These are phyloP conservation scores for Panzeria rudis DNA, from an alignment of 2,888 invertebrate species.

Conservation along the genomic window DNA sequence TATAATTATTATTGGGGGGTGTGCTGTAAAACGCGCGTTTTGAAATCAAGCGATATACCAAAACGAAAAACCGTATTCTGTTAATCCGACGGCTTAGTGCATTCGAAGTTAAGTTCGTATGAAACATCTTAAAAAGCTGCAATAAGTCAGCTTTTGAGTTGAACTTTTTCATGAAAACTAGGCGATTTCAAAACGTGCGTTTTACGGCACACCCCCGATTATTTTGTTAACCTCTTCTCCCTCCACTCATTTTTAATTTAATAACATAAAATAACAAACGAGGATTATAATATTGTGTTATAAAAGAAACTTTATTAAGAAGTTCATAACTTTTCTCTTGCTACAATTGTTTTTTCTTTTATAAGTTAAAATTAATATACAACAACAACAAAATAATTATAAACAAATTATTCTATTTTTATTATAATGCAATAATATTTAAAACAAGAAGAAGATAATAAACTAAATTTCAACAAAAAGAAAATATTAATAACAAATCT, in stretches of 20 bases:
- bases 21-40: no score
- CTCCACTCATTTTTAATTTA: not conserved
- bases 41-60: no score
- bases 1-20: not conserved
- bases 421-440: conserved; percentile 67
- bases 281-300: conserved; percentile 25
- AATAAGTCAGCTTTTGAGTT: no score
- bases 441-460: conserved; percentile 44
- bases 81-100: no score
- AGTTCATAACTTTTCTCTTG: conserved; percentile 6
- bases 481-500: conserved; percentile 19
- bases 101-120: no score
- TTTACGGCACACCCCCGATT: no score
- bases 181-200: no score
- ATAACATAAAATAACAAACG: conserved; percentile 32
- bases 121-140: no score
- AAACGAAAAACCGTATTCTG: no score
- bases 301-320: conserved; percentile 13
- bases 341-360: conserved; percentile 25
- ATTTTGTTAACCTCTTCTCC: not conserved
- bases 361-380: conserved; percentile 47
- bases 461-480: conserved; percentile 28
- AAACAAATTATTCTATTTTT: conserved; percentile 63
- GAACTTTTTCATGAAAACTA: no score
- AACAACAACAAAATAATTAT: conserved; percentile 26